Conservation (phyloP, 2,797 vertebrate genomes). For the Heterohyrax brucei region DNA sequence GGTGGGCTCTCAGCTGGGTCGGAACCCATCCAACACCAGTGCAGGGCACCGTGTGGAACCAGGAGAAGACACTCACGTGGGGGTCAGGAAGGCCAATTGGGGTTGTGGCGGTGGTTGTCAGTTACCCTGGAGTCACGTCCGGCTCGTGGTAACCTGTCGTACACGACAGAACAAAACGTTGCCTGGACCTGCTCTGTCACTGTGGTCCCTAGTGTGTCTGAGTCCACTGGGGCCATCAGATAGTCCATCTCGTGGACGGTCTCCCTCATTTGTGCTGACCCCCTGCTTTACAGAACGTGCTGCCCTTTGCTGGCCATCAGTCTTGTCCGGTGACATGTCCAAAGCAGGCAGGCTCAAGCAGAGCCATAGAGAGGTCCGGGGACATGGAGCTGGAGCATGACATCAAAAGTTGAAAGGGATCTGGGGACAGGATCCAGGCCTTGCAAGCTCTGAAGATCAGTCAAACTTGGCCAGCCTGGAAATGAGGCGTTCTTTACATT, state of each 20-base stretch:
- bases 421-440: background rate
- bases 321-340: background rate
- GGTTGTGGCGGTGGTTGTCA: background rate
- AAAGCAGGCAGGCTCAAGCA: background rate
- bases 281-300: background rate
- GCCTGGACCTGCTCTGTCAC: background rate
- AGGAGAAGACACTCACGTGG: background rate
- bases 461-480: background rate
- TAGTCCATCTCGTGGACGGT: background rate
- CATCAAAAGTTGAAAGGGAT: background rate
- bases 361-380: background rate
- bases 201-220: too few relatives aligned
- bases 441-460: constrained; percentile 53
- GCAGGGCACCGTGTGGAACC: background rate
- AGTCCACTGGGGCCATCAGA: too few relatives aligned
- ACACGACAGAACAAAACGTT: background rate
- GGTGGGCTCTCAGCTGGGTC: background rate
- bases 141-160: background rate
- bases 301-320: background rate
- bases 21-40: background rate
- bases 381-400: too few relatives aligned
- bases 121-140: too few relatives aligned
- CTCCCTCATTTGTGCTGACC: background rate
- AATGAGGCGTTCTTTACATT: constrained; percentile 40
- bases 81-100: background rate